These are phyloP conservation scores for Sandelia bainsii DNA, from an alignment of 2,797 vertebrate species.

Conservation along the genomic window DNA sequence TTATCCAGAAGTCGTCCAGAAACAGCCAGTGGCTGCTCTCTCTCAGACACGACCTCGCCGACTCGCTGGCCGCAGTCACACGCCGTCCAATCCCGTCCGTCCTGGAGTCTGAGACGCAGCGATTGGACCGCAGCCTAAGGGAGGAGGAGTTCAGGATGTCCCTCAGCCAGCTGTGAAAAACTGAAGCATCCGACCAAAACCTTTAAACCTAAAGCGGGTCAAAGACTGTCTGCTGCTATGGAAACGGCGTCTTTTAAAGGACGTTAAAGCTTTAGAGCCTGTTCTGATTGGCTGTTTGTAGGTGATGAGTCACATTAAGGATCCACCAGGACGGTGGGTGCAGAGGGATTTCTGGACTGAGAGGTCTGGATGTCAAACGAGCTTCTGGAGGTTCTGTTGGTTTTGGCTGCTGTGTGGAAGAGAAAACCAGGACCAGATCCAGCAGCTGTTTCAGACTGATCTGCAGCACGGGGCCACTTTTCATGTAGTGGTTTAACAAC, in stretches of 20 bases:
- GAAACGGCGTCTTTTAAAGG: not conserved
- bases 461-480: too few relatives aligned
- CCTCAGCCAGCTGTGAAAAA: conserved; percentile 56
- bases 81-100: conserved; percentile 68
- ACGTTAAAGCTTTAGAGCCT: not conserved
- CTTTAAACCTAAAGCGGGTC: not conserved
- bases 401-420: too few relatives aligned
- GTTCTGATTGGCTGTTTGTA: conserved; percentile 1
- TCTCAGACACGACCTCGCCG: conserved; percentile 55
- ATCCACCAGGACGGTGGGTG: too few relatives aligned
- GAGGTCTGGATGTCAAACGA: too few relatives aligned
- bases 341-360: too few relatives aligned
- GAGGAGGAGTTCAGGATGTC: conserved; percentile 78
- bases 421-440: too few relatives aligned
- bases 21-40: conserved; percentile 67
- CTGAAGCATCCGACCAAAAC: conserved; percentile 6
- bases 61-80: conserved; percentile 69
- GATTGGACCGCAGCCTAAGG: conserved; percentile 79
- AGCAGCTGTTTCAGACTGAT: too few relatives aligned
- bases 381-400: too few relatives aligned
- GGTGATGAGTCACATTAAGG: too few relatives aligned
- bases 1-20: conserved; percentile 63
- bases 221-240: not conserved
- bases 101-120: conserved; percentile 78
- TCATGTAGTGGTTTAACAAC: too few relatives aligned